Evolutionary conservation across 2,797 vertebrate species (phyloP).

Genomic region (Sebastes kiyomatsui): DNA sequence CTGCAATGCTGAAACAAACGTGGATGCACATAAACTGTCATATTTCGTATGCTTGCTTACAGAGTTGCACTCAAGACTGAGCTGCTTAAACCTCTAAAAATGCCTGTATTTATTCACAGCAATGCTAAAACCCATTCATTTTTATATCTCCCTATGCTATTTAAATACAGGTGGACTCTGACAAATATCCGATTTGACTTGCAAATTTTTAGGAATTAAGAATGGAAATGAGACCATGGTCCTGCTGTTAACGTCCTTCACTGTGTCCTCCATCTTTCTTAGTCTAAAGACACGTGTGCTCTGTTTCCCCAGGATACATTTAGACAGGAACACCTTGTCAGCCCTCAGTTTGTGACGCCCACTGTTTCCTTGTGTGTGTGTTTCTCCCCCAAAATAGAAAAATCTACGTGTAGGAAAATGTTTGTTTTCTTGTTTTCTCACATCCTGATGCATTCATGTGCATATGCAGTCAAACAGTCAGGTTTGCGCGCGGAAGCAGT

Average conservation of each 20-base stretch:
- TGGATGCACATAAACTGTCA: not conserved
- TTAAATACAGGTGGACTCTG: not conserved
- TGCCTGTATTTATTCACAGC: not conserved
- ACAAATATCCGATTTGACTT: not conserved
- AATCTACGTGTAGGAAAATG: not conserved
- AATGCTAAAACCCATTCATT: not conserved
- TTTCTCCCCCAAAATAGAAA: constrained; percentile 44
- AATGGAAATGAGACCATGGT: not conserved
- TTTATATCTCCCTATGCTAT: not conserved
- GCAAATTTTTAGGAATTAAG: not conserved
- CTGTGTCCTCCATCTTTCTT: constrained; percentile 18
- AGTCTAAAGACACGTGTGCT: not conserved
- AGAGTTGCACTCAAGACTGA: not conserved
- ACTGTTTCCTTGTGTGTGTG: not conserved
- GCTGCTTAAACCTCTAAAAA: not conserved
- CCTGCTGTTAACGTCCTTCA: constrained; percentile 1
- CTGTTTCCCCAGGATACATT: constrained; percentile 45
- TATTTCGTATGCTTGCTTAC: no score
- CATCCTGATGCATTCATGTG: not conserved
- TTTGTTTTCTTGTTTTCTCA: not conserved
- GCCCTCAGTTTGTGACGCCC: constrained; percentile 48
- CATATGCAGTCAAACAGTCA: not conserved
- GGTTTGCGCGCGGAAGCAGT: not conserved
- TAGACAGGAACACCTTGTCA: constrained; percentile 39
- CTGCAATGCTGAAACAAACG: not conserved